phyloP scores from a whole-genome alignment of 2,113 vertebrate species.

The Chaetodon auriga region DNA sequence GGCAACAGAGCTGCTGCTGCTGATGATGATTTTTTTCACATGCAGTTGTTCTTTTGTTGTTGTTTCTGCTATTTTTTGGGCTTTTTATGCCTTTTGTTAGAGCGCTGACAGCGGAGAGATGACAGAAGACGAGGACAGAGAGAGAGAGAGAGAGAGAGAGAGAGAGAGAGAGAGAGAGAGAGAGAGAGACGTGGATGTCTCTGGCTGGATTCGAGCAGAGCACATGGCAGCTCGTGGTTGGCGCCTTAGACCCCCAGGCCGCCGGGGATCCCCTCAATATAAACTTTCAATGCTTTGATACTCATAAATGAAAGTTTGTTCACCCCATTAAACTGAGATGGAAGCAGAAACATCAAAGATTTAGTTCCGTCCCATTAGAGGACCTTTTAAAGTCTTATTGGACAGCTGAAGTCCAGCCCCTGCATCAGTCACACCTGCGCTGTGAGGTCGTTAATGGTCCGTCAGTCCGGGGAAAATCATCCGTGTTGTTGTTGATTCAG shows the following conservation, averaged over 20 bases:
- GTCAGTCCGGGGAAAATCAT: neutral
- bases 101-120: neutral
- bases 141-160: too few species aligned
- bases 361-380: neutral
- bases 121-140: neutral
- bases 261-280: neutral
- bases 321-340: neutral
- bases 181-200: neutral
- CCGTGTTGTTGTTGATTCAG: neutral
- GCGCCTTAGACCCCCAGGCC: neutral
- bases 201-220: neutral
- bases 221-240: neutral
- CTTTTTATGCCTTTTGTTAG: neutral
- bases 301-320: neutral
- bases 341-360: neutral
- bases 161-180: neutral
- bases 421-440: neutral
- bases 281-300: neutral
- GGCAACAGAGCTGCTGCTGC: neutral
- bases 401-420: neutral
- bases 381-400: neutral
- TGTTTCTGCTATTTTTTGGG: neutral
- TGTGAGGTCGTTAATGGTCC: neutral
- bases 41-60: neutral
- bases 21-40: neutral